Base-by-base conservation (phyloP, 2,888 invertebrate genomes). In the Crossocerus cetratus region DNA sequence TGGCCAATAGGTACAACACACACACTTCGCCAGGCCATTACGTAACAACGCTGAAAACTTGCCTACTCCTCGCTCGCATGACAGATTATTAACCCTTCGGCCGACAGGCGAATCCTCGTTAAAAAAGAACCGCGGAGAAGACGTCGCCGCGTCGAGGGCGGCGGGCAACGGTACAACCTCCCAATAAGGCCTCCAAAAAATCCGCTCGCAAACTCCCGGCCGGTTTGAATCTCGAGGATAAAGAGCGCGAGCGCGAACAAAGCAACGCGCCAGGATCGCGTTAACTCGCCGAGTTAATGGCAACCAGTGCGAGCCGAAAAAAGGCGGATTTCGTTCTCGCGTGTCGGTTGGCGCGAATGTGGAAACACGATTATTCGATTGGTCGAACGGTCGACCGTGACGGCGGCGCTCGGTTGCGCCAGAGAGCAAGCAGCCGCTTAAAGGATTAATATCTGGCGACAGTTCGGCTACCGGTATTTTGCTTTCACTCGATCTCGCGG, bases 1-100 rank as follows among this genome's bases (percentile, higher is more conserved):
- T 83, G 60, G 74, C 80, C 78, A 84, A 85, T 81, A 80, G 32
- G 5, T 32, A 32, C 32, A 32, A 32, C 32, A 32, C 32, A 32
- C 32, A 23, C 23, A 32, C 32, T 32, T 32, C 76, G 80, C 68
- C 74, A 68, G 62, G 76, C 69, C 71, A 82, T 85, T 83, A 80
- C 84, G 81, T 76, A 83, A 83, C 68, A 69, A 74, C 65, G 69
- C 69, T 80, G 80, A 78, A 85, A 84, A 80, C 70, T 73, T 71
- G 73, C 74, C 61, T 56, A 22, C 44, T 60, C 65, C 68, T 56
- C 65, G 55, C 60, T 43, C 58, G 69, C 60, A 66, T 60, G 72
- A 80, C 71, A 60, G 65, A 71, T 76, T 58, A 69, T 67, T 74
- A 73, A 77, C 73, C 69, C 64, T 60, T 16, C 22, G 56, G 20